Conservation (phyloP, 2,888 invertebrate species). For the Melipona bicolor region DNA sequence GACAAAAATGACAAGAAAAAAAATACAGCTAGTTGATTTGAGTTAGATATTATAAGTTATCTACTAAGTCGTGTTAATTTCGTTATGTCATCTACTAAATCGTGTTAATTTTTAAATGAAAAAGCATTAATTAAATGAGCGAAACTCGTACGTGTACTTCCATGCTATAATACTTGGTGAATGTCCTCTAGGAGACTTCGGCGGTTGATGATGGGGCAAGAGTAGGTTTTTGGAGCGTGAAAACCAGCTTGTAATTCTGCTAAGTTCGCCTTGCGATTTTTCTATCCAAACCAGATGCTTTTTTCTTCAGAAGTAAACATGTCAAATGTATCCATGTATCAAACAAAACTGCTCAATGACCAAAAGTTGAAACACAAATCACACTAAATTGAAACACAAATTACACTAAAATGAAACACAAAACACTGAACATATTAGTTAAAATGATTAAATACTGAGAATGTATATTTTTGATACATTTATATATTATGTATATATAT, state of each 20-base stretch:
- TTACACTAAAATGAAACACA: too few species aligned
- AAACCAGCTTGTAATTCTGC: constrained; percentile 81
- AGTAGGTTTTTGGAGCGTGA: constrained; percentile 87
- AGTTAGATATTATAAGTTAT: constrained; percentile 41
- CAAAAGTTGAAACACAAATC: too few species aligned
- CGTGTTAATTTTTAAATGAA: constrained; percentile 33
- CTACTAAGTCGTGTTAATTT: constrained; percentile 46
- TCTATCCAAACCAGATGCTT: constrained; percentile 73
- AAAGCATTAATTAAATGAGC: constrained; percentile 34
- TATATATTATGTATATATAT: too few species aligned
- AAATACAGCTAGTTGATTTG: not conserved
- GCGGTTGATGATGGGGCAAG: constrained; percentile 88
- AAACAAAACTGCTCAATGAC: not conserved
- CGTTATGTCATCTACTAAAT: too few species aligned
- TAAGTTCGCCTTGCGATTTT: constrained; percentile 78
- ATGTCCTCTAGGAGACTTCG: constrained; percentile 93
- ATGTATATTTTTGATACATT: too few species aligned
- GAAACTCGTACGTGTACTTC: constrained; percentile 6
- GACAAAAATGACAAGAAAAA: not conserved
- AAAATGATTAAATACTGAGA: too few species aligned
- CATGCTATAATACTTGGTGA: constrained; percentile 88
- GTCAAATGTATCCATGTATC: constrained; percentile 92
- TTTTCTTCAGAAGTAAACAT: constrained; percentile 84
- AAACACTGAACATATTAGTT: too few species aligned
- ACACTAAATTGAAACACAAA: too few species aligned